Evolutionary conservation across 1,140 invertebrate species (phyloP).

Genomic region (Epicauta chinensis): DNA sequence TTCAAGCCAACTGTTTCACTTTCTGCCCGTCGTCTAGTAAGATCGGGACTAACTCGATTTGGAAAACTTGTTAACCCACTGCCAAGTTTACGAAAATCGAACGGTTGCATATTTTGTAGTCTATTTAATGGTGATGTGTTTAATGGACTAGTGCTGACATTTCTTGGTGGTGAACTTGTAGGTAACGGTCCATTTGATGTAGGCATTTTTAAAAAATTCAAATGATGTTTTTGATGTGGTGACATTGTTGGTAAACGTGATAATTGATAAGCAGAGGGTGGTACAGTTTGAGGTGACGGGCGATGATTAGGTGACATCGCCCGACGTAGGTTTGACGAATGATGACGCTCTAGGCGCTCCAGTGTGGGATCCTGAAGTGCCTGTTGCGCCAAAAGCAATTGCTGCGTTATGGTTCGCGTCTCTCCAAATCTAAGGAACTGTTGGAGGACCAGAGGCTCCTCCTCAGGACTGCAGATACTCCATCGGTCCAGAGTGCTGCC

Average conservation of each 20-base stretch:
- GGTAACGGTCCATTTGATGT: constrained; percentile 31
- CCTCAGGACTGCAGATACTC: constrained; percentile 74
- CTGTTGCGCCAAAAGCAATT: constrained; percentile 64
- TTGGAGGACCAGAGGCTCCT: constrained; percentile 78
- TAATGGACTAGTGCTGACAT: constrained; percentile 47
- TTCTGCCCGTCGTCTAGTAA: constrained; percentile 44
- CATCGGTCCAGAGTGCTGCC: constrained; percentile 73
- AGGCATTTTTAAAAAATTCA: constrained; percentile 39
- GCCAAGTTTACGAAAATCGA: constrained; percentile 79
- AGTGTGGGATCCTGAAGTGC: constrained; percentile 45
- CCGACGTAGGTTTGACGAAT: constrained; percentile 39
- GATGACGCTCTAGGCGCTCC: constrained; percentile 40
- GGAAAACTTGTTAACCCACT: constrained; percentile 45
- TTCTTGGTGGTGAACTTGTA: constrained; percentile 41
- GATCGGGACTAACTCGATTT: constrained; percentile 40
- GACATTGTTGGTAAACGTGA: constrained; percentile 46
- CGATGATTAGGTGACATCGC: constrained; percentile 62
- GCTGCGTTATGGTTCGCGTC: constrained; percentile 74
- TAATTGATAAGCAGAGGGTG: constrained; percentile 46
- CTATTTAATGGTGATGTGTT: constrained; percentile 74
- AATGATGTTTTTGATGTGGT: constrained; percentile 45
- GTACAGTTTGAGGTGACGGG: constrained; percentile 51
- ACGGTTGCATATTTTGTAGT: constrained; percentile 91
- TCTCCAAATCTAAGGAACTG: constrained; percentile 81
- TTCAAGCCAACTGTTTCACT: constrained; percentile 52